phyloP scores from a whole-genome alignment of 2,888 invertebrate species.

The Pollenia griseotomentosa region DNA sequence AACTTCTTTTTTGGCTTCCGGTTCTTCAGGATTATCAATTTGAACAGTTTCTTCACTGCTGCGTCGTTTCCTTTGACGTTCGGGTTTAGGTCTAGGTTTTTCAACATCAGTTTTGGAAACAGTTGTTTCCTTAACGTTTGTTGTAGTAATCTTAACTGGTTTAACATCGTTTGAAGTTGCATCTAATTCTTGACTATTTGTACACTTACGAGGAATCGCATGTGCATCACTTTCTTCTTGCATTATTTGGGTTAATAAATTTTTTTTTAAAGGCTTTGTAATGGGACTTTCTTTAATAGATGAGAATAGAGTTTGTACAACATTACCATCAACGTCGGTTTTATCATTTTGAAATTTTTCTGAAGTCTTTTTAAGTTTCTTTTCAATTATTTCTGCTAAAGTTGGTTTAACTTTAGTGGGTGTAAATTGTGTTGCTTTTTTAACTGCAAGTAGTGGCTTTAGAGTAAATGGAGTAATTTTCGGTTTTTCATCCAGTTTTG shows the following conservation, averaged over 20 bases:
- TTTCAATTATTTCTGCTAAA: slow-evolving; percentile 80
- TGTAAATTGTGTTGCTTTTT: neutral
- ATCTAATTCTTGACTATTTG: slow-evolving; percentile 76
- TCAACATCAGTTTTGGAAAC: slow-evolving; percentile 4
- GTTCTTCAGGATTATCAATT: slow-evolving; percentile 57
- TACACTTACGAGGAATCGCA: slow-evolving; percentile 78
- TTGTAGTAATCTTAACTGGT: neutral
- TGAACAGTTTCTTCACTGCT: slow-evolving; percentile 78
- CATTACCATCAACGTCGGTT: slow-evolving; percentile 3
- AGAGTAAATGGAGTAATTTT: neutral
- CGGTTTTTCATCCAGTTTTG: neutral
- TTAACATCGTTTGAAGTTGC: slow-evolving; percentile 24
- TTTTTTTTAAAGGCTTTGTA: slow-evolving; percentile 81
- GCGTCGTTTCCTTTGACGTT: slow-evolving; percentile 79
- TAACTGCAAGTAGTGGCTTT: neutral
- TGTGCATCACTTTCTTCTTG: slow-evolving; percentile 80
- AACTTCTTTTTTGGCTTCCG: slow-evolving; percentile 73
- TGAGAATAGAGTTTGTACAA: neutral
- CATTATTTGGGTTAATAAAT: slow-evolving; percentile 78
- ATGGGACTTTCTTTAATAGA: slow-evolving; percentile 78
- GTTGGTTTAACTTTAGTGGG: slow-evolving; percentile 78
- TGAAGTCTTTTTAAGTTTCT: slow-evolving; percentile 79
- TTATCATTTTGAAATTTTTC: slow-evolving; percentile 73
- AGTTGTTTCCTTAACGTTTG: neutral
- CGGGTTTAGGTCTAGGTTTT: slow-evolving; percentile 52